A percentile compares a stretch with the other conserved stretches of the same genome.
Evolutionary conservation across 2,113 vertebrate genomes (phyloP).

Genomic region (Scytalopus superciliaris): DNA sequence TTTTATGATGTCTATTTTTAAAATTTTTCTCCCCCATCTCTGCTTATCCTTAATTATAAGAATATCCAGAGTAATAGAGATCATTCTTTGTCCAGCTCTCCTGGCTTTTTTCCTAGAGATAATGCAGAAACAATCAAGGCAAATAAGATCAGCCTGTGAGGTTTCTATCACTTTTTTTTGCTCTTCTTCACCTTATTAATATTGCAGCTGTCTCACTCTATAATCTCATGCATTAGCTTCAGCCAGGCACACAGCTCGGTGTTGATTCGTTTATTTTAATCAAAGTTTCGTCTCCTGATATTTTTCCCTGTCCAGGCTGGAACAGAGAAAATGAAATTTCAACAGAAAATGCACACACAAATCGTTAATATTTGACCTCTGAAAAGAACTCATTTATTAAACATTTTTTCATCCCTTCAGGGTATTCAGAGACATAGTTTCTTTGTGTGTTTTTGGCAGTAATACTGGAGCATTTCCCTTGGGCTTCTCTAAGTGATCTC

Average conservation of each 20-base stretch:
- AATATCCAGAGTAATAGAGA: neutral
- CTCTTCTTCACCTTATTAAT: conserved; percentile 56
- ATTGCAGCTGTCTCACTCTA: conserved; percentile 35
- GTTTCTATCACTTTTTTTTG: neutral
- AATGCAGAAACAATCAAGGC: neutral
- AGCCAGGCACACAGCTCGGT: neutral
- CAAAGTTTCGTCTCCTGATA: conserved; percentile 33
- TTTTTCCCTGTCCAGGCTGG: conserved; percentile 41
- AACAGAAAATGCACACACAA: conserved; percentile 30
- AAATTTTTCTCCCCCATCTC: rapidly evolving
- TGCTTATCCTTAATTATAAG: neutral
- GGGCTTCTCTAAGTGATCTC: conserved; percentile 56
- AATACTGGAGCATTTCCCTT: conserved; percentile 2
- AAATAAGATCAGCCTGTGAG: conserved; percentile 21
- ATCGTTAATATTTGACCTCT: conserved; percentile 68
- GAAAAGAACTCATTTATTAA: conserved; percentile 59
- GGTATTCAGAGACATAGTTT: conserved; percentile 35
- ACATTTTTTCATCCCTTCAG: conserved; percentile 5
- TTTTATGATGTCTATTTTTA: neutral
- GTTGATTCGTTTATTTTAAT: conserved; percentile 65
- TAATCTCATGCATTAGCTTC: conserved; percentile 43
- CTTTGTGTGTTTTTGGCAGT: neutral
- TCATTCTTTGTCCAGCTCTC: neutral
- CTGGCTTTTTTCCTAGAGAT: neutral
- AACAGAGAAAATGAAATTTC: conserved; percentile 61